These are phyloP conservation scores for Dicycla oo DNA, from an alignment of 2,888 invertebrate genomes.

Conservation along the genomic window DNA sequence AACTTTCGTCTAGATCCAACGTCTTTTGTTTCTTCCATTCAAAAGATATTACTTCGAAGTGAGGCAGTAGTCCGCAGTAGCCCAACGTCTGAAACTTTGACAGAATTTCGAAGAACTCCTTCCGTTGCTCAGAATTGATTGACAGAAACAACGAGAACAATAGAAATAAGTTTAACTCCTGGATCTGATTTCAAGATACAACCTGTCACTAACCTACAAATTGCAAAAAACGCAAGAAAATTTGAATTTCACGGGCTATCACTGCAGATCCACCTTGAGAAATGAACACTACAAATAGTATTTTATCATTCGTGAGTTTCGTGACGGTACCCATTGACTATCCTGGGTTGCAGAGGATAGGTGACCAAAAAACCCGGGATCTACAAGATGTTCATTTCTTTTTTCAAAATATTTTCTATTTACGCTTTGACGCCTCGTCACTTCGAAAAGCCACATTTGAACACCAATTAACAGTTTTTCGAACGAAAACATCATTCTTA, in stretches of 20 bases:
- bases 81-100: background rate
- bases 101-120: background rate
- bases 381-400: background rate
- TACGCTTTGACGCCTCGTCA: background rate
- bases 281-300: too few relatives aligned
- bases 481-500: constrained; percentile 60
- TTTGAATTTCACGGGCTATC: too few relatives aligned
- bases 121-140: background rate
- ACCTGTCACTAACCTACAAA: too few relatives aligned
- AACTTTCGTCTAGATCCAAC: background rate
- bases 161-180: background rate
- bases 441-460: constrained; percentile 29
- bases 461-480: constrained; percentile 64
- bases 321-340: too few relatives aligned
- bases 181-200: too few relatives aligned
- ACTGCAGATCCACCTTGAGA: too few relatives aligned
- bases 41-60: background rate
- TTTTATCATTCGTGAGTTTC: too few relatives aligned
- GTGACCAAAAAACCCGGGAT: background rate
- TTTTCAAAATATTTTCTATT: too few relatives aligned
- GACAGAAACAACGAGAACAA: background rate
- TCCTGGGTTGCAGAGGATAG: background rate
- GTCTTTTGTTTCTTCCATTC: background rate
- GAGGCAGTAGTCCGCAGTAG: background rate
- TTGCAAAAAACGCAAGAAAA: too few relatives aligned